These are phyloP conservation scores for Agrochola macilenta DNA, from an alignment of 2,888 invertebrate species.

Conservation along the genomic window DNA sequence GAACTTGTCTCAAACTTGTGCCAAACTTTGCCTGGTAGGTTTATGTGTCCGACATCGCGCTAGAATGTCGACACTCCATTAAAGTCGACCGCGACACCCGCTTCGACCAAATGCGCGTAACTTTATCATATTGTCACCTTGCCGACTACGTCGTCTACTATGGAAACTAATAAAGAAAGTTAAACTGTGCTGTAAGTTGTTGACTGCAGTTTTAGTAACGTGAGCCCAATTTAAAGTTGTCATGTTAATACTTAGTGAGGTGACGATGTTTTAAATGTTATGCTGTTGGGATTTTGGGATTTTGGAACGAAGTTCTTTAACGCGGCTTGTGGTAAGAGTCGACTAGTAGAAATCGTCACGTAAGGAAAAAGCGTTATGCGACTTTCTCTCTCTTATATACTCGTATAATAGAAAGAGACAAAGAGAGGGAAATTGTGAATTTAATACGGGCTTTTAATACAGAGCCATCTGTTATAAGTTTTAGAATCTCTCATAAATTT, in stretches of 20 bases:
- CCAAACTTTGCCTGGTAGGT: conserved; percentile 21
- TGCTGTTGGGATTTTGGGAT: not conserved
- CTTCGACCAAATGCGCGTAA: conserved; percentile 26
- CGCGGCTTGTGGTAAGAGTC: no score
- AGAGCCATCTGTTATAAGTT: no score
- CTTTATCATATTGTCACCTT: conserved; percentile 45
- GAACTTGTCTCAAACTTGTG: conserved; percentile 37
- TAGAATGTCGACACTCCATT: conserved; percentile 46
- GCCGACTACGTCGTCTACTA: not conserved
- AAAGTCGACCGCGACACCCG: conserved; percentile 23
- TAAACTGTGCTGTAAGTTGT: not conserved
- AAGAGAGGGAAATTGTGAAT: no score
- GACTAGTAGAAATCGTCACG: no score
- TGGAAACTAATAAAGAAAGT: not conserved
- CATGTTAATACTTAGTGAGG: not conserved
- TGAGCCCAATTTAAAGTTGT: not conserved
- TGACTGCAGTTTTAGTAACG: not conserved
- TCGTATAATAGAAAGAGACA: no score
- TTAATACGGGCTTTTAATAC: no score
- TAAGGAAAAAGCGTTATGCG: no score
- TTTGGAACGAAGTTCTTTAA: no score
- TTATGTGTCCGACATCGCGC: conserved; percentile 41
- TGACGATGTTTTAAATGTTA: no score
- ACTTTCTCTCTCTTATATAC: no score
- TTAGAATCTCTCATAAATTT: no score